phyloP scores from a whole-genome alignment of 2,888 invertebrate species.

The Isotomurus palustris region DNA sequence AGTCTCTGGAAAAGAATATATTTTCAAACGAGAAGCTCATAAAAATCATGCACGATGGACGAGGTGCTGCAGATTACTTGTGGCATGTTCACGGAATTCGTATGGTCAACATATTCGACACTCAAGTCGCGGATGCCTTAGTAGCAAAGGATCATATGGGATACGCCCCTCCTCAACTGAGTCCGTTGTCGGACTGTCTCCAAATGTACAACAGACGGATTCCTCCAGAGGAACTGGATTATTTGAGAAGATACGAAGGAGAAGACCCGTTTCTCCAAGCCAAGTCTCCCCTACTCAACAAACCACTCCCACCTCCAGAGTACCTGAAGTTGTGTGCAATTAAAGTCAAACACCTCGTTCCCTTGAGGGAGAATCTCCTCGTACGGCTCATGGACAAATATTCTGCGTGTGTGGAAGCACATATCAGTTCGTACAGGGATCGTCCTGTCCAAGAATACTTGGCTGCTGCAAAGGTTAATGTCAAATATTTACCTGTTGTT shows the following conservation, averaged over 20 bases:
- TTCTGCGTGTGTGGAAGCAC: constrained; percentile 20
- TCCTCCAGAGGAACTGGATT: constrained; percentile 32
- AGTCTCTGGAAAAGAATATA: constrained; percentile 51
- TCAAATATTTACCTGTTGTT: not conserved
- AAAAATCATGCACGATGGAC: constrained; percentile 60
- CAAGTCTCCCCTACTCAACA: constrained; percentile 26
- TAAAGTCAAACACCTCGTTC: constrained; percentile 38
- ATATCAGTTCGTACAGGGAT: constrained; percentile 23
- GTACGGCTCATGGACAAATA: constrained; percentile 25
- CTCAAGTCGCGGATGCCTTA: constrained; percentile 51
- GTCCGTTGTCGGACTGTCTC: constrained; percentile 27
- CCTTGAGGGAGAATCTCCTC: constrained; percentile 30
- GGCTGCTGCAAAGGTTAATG: constrained; percentile 16
- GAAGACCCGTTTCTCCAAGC: constrained; percentile 20
- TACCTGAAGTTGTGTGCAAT: constrained; percentile 32
- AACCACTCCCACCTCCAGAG: constrained; percentile 34
- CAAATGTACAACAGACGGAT: constrained; percentile 27
- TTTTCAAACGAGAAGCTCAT: constrained; percentile 51
- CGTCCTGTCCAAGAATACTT: constrained; percentile 14
- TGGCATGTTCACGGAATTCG: constrained; percentile 58
- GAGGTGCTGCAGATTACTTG: constrained; percentile 58
- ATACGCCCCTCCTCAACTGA: constrained; percentile 17
- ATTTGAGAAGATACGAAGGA: constrained; percentile 30
- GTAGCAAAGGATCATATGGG: constrained; percentile 18
- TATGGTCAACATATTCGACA: constrained; percentile 60